Evolutionary conservation across 2,888 invertebrate species (phyloP), one percentile per base, ranked within the genome.

Genomic region (Mesorhabditis sp.): DNA sequence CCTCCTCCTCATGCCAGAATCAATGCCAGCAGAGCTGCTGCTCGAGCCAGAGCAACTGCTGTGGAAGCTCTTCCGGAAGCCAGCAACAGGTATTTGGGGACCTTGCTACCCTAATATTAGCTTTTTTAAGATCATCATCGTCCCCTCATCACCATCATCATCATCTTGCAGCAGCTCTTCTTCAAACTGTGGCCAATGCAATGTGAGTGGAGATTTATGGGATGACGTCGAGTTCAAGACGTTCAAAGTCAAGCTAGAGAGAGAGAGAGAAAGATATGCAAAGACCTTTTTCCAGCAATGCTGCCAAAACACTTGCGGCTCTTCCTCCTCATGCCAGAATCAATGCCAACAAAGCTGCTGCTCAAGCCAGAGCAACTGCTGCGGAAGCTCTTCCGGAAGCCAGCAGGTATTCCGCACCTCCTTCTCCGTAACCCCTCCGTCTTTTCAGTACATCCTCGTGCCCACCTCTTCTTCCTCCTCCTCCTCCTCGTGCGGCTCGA

Each of bases 401-500:
- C n/a, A n/a, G n/a, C n/a, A n/a, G n/a, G n/a, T n/a, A n/a, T n/a
- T n/a, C n/a, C n/a, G n/a, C n/a, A n/a, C n/a, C n/a, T n/a, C n/a
- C 67, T 43, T 67, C 15, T 65, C 61, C 28, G 44, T 62, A 4
- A 45, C 62, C 7, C 62, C 66, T 62, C 58, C n/a, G 13, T 45
- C 50, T 45, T 45, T 45, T 50, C n/a, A 45, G 42, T 43, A 63
- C 43, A 67, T 64, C 10, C 65, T 65, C 41, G 63, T 63, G 10
- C 64, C 58, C 41, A 43, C 43, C n/a, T 67, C 62, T 7, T 66
- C 69, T 2, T 15, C 44, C 7, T 43, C 15, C 45, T 65, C 58
- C 62, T 66, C 66, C 5, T 66, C 69, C 4, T 69, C n/a, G n/a
- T n/a, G n/a, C n/a, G n/a, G n/a, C n/a, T n/a, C 69, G 43, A 69